Percentiles rank a stretch among this genome's conserved stretches.
These are phyloP conservation scores for Poecilobothrus nobilitatus DNA, from an alignment of 2,888 invertebrate genomes.

Conservation along the genomic window DNA sequence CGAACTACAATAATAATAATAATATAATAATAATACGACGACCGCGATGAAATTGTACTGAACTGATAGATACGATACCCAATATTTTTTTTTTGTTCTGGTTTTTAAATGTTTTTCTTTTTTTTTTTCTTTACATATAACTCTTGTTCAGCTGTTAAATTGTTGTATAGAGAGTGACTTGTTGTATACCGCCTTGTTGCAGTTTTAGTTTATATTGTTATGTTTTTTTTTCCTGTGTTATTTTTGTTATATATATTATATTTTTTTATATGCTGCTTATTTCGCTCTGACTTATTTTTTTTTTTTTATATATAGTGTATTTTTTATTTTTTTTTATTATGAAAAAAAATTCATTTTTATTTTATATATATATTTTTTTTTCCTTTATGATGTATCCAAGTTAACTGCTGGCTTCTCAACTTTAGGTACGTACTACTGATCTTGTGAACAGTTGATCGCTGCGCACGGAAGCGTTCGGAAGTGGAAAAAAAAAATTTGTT, in stretches of 20 bases:
- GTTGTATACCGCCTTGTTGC: slow-evolving; percentile 1
- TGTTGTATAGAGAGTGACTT: not conserved
- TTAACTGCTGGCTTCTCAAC: slow-evolving; percentile 6
- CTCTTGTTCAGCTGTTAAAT: not conserved
- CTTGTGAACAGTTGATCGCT: slow-evolving; percentile 39
- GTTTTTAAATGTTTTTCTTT: no score
- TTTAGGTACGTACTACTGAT: slow-evolving; percentile 12
- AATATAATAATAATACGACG: not conserved
- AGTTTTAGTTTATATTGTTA: not conserved
- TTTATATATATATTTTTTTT: not conserved
- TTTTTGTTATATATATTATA: not conserved
- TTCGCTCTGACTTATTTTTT: not conserved
- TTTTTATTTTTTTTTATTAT: not conserved
- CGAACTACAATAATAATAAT: not conserved
- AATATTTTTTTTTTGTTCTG: not conserved
- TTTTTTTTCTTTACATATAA: no score
- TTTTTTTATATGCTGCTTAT: not conserved
- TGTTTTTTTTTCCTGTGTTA: not conserved
- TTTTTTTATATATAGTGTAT: not conserved
- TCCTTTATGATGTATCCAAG: not conserved
- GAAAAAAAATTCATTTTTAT: not conserved
- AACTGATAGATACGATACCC: not conserved
- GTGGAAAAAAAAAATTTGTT: slow-evolving; percentile 39
- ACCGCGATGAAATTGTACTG: not conserved
- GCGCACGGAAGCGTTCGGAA: slow-evolving; percentile 47